Evolutionary conservation across 2,888 invertebrate species (phyloP), one percentile per base, ranked within the genome.

Genomic region (Euplagia quadripunctaria): DNA sequence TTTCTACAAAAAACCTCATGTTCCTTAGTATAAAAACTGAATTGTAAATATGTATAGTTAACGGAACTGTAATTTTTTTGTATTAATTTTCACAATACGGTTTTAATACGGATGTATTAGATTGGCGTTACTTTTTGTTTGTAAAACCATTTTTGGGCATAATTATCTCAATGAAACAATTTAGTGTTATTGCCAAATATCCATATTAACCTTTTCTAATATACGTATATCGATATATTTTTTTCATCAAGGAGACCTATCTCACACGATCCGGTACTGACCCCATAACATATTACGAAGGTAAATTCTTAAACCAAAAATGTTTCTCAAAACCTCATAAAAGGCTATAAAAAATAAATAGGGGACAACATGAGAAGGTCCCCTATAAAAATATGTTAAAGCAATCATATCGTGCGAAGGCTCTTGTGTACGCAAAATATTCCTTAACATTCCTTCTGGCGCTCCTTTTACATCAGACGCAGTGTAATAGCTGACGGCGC

Each of bases 401-500:
- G 49, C 61, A 70, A 70, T 71, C 67, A 72, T 71, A 66, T 71
- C 58, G 63, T n/a, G 51, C 52, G 68, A 49, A n/a, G 68, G 68
- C 41, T 55, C 61, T 68, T 68, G 31, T 75, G 49, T 51, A 58
- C 64, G 61, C 61, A 61, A 77, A 82, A 73, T 74, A 79, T 76
- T 76, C 55, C 41, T 65, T 6, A 72, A 73, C 55, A 77, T 76
- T 72, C 61, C 73, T 73, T 74, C 66, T 72, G 46, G 63, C 51
- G 42, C 65, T 68, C 41, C n/a, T 61, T 76, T 41, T 64, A 70
- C 64, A 70, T 70, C 69, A 58, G 46, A 55, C 49, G 42, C 55
- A n/a, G 71, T 41, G 65, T 64, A 61, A 72, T 79, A 69, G 71
- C 74, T 71, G 64, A 64, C 71, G 80, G 77, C 78, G 76, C 78